A percentile compares a stretch with the other conserved stretches of the same genome.
Conservation (phyloP, 2,797 vertebrate species). For the Eutrigla gurnardus region DNA sequence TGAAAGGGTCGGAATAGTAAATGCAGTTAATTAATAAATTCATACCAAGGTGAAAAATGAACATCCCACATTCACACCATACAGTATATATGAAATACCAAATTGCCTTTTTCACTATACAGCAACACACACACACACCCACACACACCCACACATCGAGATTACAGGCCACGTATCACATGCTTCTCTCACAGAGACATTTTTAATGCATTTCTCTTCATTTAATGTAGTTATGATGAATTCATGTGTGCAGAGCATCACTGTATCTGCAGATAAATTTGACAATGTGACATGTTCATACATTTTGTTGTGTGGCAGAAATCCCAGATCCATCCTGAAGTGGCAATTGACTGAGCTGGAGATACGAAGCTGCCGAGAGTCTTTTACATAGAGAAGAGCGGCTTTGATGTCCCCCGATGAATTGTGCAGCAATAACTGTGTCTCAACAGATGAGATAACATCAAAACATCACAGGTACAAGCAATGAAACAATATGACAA, state of each 20-base stretch:
- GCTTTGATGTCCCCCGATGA: conserved; percentile 71
- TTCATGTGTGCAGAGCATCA: conserved; percentile 46
- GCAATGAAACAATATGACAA: conserved; percentile 55
- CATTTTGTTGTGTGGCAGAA: conserved; percentile 61
- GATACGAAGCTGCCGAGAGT: conserved; percentile 59
- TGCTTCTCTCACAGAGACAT: conserved; percentile 35
- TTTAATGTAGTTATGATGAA: conserved; percentile 56
- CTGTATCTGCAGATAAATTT: conserved; percentile 59
- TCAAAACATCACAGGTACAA: conserved; percentile 65
- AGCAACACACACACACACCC: conserved; percentile 17
- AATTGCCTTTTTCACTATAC: conserved; percentile 19
- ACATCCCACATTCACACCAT: conserved; percentile 33
- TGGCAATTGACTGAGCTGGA: conserved; percentile 69
- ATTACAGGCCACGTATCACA: conserved; percentile 35
- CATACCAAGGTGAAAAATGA: conserved; percentile 29
- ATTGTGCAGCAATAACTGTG: conserved; percentile 63
- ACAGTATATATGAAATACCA: conserved; percentile 10
- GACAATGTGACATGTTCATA: conserved; percentile 62
- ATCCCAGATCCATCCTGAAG: conserved; percentile 64
- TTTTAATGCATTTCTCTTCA: conserved; percentile 42
- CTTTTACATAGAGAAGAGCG: conserved; percentile 68
- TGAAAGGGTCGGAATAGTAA: conserved; percentile 27
- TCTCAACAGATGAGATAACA: conserved; percentile 67
- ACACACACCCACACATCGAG: conserved; percentile 12
- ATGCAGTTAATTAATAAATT: conserved; percentile 46